phyloP scores from a whole-genome alignment of 2,888 invertebrate genomes.

The Timema podura region DNA sequence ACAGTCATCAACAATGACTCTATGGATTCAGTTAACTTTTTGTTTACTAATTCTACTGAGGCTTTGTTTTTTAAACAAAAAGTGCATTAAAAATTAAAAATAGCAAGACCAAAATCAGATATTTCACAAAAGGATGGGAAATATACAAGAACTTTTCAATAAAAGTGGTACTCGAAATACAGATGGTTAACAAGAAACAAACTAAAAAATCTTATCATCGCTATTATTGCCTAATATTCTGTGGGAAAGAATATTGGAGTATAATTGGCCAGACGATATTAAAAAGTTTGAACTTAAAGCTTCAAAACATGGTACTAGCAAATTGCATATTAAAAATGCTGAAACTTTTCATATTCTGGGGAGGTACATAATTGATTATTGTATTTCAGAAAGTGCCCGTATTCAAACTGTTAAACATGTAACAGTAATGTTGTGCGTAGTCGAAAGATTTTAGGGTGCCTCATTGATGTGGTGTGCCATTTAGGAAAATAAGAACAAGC shows the following conservation, averaged over 20 bases:
- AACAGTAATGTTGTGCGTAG: not conserved
- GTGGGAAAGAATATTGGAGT: not conserved
- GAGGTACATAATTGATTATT: not conserved
- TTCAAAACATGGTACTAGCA: not conserved
- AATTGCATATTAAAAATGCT: not conserved
- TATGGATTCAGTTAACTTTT: too few relatives aligned
- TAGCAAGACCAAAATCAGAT: not conserved
- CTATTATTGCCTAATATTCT: not conserved
- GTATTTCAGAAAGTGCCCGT: not conserved
- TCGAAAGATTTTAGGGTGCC: not conserved
- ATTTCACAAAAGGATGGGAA: too few relatives aligned
- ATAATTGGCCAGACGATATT: not conserved
- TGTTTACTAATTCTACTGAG: not conserved
- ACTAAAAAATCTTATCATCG: not conserved
- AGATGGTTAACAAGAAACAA: not conserved
- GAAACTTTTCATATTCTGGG: not conserved
- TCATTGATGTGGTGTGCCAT: not conserved
- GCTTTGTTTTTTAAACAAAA: too few relatives aligned
- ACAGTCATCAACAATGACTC: too few relatives aligned
- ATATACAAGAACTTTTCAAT: not conserved
- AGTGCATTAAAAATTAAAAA: too few relatives aligned
- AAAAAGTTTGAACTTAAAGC: constrained; percentile 8
- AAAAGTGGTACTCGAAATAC: not conserved
- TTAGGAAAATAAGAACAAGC: not conserved
- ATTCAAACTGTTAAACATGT: not conserved